Conservation (phyloP, 2,797 vertebrate species). For the Macropodus opercularis region DNA sequence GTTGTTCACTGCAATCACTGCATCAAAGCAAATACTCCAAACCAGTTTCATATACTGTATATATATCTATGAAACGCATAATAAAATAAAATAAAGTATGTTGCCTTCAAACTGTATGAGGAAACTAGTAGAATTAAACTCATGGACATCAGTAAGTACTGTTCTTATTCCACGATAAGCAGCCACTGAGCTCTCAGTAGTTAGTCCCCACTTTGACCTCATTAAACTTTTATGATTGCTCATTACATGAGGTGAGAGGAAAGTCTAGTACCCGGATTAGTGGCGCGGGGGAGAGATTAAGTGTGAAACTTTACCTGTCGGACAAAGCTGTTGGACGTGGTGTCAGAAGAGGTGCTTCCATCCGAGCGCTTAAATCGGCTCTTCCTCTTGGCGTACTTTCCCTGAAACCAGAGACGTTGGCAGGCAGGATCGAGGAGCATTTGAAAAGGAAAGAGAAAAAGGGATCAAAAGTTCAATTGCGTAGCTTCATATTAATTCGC, state of each 20-base stretch:
- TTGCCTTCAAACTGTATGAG: not conserved
- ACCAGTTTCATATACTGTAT: too few species aligned
- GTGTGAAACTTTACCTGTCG: constrained; percentile 87
- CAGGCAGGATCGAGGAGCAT: not conserved
- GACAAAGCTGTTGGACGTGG: constrained; percentile 97
- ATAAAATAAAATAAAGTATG: too few species aligned
- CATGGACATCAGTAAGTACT: not conserved
- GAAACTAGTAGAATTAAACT: not conserved
- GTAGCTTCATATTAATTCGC: constrained; percentile 20
- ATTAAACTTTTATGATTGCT: constrained; percentile 39
- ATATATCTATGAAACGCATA: too few species aligned
- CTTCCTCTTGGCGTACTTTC: constrained; percentile 94
- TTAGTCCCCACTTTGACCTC: constrained; percentile 24
- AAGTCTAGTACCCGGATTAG: constrained; percentile 36
- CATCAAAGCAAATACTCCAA: not conserved
- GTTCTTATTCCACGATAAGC: not conserved
- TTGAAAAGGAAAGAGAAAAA: constrained; percentile 6
- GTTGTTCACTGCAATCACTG: not conserved
- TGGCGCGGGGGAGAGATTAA: constrained; percentile 30
- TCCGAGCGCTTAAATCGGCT: constrained; percentile 96
- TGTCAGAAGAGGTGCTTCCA: constrained; percentile 97
- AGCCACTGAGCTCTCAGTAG: constrained; percentile 2
- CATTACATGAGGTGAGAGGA: constrained; percentile 36
- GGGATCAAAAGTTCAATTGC: constrained; percentile 30
- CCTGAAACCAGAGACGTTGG: constrained; percentile 69